These are phyloP conservation scores for Myiozetetes cayanensis DNA, from an alignment of 2,113 vertebrate genomes.

Conservation along the genomic window DNA sequence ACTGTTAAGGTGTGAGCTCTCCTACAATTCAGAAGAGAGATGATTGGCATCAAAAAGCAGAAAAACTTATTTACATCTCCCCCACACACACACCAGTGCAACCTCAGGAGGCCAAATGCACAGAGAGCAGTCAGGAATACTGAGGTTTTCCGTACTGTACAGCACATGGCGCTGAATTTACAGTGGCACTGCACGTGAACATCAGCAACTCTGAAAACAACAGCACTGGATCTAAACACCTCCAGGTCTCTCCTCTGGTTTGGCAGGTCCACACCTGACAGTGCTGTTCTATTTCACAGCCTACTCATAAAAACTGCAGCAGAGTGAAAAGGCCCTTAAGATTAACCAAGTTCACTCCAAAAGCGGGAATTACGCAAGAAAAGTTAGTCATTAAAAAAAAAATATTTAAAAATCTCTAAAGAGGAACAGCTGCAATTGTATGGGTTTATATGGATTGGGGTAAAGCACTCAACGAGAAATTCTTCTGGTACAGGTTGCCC, in stretches of 20 bases:
- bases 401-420: not conserved
- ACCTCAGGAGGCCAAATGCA: not conserved
- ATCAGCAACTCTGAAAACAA: not conserved
- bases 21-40: constrained; percentile 71
- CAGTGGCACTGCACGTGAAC: not conserved
- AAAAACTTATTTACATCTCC: not conserved
- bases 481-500: not conserved
- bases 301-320: not conserved
- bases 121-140: rapidly evolving
- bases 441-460: not conserved
- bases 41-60: not conserved
- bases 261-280: not conserved
- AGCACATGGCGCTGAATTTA: not conserved
- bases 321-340: not conserved
- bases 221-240: not conserved
- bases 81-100: rapidly evolving
- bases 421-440: not conserved
- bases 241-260: not conserved
- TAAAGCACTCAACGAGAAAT: not conserved
- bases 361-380: not conserved
- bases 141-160: rapidly evolving
- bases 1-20: constrained; percentile 95
- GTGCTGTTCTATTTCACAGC: not conserved
- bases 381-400: not conserved
- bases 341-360: not conserved